Percentiles rank a stretch among this genome's conserved stretches.
These are phyloP conservation scores for Calameuta idolon DNA, from an alignment of 2,888 invertebrate species.

Conservation along the genomic window DNA sequence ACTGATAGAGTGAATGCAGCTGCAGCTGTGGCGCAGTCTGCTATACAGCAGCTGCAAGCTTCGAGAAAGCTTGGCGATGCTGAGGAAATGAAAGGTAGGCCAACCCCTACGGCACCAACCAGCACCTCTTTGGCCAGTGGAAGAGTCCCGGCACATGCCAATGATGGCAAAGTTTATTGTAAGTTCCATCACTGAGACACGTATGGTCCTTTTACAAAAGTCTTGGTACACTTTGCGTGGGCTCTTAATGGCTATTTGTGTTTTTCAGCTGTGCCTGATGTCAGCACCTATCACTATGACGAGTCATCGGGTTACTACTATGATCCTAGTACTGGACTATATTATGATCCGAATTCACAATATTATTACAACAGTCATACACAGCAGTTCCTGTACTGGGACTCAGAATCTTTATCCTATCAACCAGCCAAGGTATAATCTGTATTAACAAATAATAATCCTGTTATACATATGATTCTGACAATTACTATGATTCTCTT, in stretches of 20 bases:
- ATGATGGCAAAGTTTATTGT: slow-evolving; percentile 77
- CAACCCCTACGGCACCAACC: slow-evolving; percentile 64
- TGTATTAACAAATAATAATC: slow-evolving; percentile 60
- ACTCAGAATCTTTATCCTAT: slow-evolving; percentile 72
- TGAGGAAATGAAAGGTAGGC: slow-evolving; percentile 61
- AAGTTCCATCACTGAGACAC: slow-evolving; percentile 49
- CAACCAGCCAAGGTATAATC: slow-evolving; percentile 50
- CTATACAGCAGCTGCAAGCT: slow-evolving; percentile 77
- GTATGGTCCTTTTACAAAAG: neutral
- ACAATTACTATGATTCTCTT: slow-evolving; percentile 40
- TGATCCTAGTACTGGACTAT: slow-evolving; percentile 91
- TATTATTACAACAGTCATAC: slow-evolving; percentile 96
- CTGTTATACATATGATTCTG: slow-evolving; percentile 32
- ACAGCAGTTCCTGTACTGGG: slow-evolving; percentile 96
- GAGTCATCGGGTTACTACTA: slow-evolving; percentile 96
- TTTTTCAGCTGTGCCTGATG: slow-evolving; percentile 81
- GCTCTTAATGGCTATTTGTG: neutral
- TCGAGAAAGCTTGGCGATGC: slow-evolving; percentile 61
- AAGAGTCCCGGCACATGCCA: slow-evolving; percentile 62
- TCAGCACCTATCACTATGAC: slow-evolving; percentile 92
- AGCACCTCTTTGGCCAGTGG: slow-evolving; percentile 63
- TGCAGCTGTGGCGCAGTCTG: slow-evolving; percentile 90
- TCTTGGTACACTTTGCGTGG: neutral
- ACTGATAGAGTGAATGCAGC: slow-evolving; percentile 85
- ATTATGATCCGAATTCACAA: slow-evolving; percentile 95